Evolutionary conservation across 2,113 vertebrate genomes (phyloP).

Genomic region (Oxyruncus cristatus): DNA sequence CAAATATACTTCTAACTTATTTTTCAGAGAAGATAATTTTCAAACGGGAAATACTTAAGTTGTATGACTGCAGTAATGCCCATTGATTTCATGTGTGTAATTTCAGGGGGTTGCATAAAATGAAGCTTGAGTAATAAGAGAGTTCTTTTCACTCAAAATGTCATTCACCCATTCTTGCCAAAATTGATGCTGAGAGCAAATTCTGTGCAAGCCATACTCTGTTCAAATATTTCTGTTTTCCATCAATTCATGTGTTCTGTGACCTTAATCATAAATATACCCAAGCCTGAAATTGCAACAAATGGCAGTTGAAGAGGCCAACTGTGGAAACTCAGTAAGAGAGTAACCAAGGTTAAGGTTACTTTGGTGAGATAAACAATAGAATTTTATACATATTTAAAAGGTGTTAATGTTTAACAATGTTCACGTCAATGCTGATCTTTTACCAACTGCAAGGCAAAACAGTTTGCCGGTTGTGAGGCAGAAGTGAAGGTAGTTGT

Average conservation of each 20-base stretch:
- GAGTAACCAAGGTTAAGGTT: not conserved
- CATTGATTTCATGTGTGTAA: not conserved
- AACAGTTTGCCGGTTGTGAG: not conserved
- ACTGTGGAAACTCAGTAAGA: not conserved
- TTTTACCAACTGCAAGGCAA: not conserved
- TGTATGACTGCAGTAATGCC: not conserved
- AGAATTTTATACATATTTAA: not conserved
- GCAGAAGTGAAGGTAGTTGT: not conserved
- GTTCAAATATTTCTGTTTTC: not conserved
- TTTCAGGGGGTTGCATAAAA: not conserved
- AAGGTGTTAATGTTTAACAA: not conserved
- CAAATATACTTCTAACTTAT: not conserved
- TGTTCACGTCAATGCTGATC: not conserved
- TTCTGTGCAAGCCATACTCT: not conserved
- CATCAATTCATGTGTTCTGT: accelerated
- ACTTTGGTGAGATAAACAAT: not conserved
- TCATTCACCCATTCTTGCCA: not conserved
- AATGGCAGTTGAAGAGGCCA: not conserved
- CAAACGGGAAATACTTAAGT: not conserved
- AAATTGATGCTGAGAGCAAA: not conserved
- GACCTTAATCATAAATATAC: not conserved
- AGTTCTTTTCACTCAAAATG: not conserved
- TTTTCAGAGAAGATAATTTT: not conserved
- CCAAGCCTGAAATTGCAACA: not conserved
- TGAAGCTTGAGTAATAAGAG: not conserved